Base-by-base conservation (phyloP, 2,888 invertebrate genomes). In the Ormyrus labotus region DNA sequence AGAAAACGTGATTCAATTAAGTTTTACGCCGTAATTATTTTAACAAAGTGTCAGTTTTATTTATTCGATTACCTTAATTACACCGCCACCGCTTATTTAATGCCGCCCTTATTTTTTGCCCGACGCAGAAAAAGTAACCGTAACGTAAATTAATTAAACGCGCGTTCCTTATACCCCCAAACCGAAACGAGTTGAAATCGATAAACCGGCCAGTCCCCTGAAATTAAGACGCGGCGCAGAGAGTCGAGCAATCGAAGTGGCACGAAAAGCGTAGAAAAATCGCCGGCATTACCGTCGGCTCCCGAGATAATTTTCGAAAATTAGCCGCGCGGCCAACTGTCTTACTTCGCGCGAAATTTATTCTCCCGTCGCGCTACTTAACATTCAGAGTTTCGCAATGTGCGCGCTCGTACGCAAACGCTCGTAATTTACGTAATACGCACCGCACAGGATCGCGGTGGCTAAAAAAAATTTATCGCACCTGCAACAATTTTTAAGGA, bases 371-470 rank as follows among this genome's bases (percentile, higher is more conserved):
- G 47, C 53, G 68, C 73, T 74, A 65, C 65, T 75, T 75, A 75
- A 75, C 67, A 75, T 75, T 75, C 76, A 19, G 76, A 70, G 69
- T 63, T 63, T 69, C 69, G 76, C 69, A 63, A 70, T 70, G 63
- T 69, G 51, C 48, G 65, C 74, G 57, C 2, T 19, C 19, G 19
- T 1, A 19, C 13, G 13, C 19, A 19, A 19, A 19, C 19, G 19
- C 19, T 63, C 48, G 34, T 77, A 77, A 77, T 77, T 70, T 77
- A 77, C 70, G n/a, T 70, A 48, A 63, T 10, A 19, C 13, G 48
- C 51, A 47, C 51, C 3, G 58, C 55, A 58, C 45, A 6, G 34
- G 19, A 9, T 45, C 53, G 60, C 57, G 69, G 19, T 57, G 70
- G 19, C 19, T 19, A 64, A 48, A 70, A 48, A 70, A 50, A 77